These are phyloP conservation scores for Mesoligia furuncula DNA, from an alignment of 2,888 invertebrate species.

Conservation along the genomic window DNA sequence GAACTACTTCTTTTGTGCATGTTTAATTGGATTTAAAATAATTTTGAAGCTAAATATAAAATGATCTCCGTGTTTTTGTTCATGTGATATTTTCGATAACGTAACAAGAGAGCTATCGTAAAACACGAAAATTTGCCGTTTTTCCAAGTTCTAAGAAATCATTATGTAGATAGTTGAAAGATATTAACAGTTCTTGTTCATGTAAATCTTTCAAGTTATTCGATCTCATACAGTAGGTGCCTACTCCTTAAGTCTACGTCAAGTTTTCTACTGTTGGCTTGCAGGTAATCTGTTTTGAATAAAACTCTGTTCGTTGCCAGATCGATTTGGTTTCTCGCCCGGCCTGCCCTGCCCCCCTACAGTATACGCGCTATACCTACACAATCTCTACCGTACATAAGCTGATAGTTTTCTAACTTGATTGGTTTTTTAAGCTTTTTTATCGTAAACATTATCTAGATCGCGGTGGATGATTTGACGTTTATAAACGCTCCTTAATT, in stretches of 20 bases:
- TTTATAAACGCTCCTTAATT: not conserved
- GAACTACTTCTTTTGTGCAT: slow-evolving; percentile 62
- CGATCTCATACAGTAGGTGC: not conserved
- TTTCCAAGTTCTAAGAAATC: not conserved
- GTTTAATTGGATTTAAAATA: slow-evolving; percentile 55
- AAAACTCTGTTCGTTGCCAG: not conserved
- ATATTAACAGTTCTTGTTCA: not conserved
- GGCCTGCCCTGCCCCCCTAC: not conserved
- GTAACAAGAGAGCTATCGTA: not conserved
- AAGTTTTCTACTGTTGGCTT: not conserved
- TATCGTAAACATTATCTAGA: not conserved
- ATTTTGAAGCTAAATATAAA: slow-evolving; percentile 18
- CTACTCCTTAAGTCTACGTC: not conserved
- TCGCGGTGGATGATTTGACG: not conserved
- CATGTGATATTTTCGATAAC: not conserved
- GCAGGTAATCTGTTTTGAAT: not conserved
- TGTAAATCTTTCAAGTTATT: not conserved
- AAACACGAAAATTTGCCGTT: not conserved
- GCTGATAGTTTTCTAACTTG: not conserved
- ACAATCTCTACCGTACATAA: not conserved
- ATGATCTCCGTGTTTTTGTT: not conserved
- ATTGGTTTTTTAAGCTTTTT: not conserved
- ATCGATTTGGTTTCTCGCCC: not conserved
- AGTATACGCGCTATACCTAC: not conserved
- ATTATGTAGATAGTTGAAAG: not conserved